Base-by-base conservation (phyloP, 2,113 vertebrate genomes). In the Pavo muticus region DNA sequence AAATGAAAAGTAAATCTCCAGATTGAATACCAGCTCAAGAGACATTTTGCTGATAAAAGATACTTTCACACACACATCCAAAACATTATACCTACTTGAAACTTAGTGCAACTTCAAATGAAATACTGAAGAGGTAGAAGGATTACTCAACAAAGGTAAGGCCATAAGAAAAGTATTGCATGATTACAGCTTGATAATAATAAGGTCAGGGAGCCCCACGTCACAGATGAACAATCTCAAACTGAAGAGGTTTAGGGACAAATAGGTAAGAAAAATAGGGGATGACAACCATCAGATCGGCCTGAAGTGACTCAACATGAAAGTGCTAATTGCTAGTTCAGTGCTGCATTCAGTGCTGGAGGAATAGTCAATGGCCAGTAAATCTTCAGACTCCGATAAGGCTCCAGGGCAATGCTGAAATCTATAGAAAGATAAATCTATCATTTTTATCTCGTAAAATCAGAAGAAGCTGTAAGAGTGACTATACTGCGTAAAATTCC, bases 181-280 rank as follows among this genome's bases (percentile, higher is more conserved):
- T 60, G 39, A 71, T 50, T 39, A 60, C 25, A 65, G 39, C 40
- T 89, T 44, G 50, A 93, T 92, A 87, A 64, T 10, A 61, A 74
- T 59, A 82, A 89, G 47, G 87, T 88, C 76, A 92, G 67, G 70
- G 56, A 88, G 14, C 8, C 69, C 50, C 35, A 30, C 30, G 60
- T 84, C 87, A 77, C 69, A 93, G 73, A 45, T 84, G 56, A 86
- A 42, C 73, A 71, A 47, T 42, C 70, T 89, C 57, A 72, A 60
- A 63, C 76, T 50, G 76, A 88, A 91, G 61, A 84, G 57, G 35
- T 68, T 88, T 92, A 71, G 65, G 70, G 86, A 37, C 24, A 84
- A 78, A 95, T 81, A 68, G 24, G 65, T 74, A 63, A 78, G 65
- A 69, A 79, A 68, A 13, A 14, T 23, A 21, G 11, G 77, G 61